phyloP scores from a whole-genome alignment of 1,140 invertebrate species.

The Sitobion miscanthi region DNA sequence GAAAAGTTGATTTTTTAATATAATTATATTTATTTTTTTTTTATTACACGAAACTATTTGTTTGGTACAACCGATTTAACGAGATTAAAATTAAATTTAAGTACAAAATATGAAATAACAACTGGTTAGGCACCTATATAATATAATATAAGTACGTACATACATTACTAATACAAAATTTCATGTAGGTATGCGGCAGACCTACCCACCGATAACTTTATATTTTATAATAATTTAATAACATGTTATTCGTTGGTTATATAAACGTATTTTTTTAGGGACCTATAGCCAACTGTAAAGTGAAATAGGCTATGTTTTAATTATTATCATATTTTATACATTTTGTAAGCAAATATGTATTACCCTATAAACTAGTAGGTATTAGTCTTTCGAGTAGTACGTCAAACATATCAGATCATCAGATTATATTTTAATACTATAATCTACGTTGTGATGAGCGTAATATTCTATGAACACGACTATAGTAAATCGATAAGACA shows the following conservation, averaged over 20 bases:
- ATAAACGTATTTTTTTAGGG: neutral
- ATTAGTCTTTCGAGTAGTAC: neutral
- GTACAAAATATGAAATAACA: neutral
- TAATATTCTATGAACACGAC: neutral
- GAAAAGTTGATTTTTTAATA: neutral
- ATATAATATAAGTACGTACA: neutral
- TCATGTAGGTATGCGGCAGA: neutral
- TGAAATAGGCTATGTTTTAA: neutral
- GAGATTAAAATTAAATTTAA: neutral
- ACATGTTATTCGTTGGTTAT: neutral
- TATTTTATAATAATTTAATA: neutral
- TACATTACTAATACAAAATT: neutral
- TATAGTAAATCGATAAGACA: neutral
- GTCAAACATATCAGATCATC: neutral
- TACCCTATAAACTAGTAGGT: neutral
- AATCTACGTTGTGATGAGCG: neutral
- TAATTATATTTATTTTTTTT: neutral
- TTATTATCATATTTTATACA: neutral
- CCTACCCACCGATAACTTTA: neutral
- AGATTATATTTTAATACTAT: neutral
- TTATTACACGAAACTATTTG: neutral
- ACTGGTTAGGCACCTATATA: neutral
- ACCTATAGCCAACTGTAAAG: neutral
- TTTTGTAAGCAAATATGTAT: neutral
- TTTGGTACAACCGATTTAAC: neutral